A percentile compares a stretch with the other conserved stretches of the same genome.
phyloP scores from a whole-genome alignment of 1,140 invertebrate species.

The Drosophila tani region DNA sequence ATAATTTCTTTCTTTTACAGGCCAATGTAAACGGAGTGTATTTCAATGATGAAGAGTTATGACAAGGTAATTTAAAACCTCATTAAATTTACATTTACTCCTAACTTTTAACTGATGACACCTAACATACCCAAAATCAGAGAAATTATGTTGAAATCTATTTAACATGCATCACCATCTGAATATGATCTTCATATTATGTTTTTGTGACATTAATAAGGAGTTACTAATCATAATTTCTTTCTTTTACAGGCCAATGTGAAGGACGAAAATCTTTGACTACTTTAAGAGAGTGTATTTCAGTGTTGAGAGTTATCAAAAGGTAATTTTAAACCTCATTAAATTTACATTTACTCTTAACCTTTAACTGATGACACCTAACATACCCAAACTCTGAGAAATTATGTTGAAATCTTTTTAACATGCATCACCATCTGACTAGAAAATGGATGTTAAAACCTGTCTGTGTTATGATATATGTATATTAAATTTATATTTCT shows the following conservation, averaged over 20 bases:
- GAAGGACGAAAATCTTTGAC: no score
- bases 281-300: no score
- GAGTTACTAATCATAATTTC: background rate
- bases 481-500: background rate
- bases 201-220: background rate
- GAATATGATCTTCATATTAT: background rate
- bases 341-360: background rate
- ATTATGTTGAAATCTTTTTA: conserved; percentile 52
- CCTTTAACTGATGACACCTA: conserved; percentile 47
- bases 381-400: conserved; percentile 48
- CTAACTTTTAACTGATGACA: no score
- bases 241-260: conserved; percentile 18
- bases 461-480: background rate
- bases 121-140: conserved; percentile 48
- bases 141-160: conserved; percentile 66
- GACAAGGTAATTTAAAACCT: no score
- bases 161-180: conserved; percentile 77
- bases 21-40: no score
- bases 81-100: no score
- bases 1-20: conserved; percentile 17
- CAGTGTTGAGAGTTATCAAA: background rate
- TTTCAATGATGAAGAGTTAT: no score
- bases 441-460: background rate
- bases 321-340: background rate
- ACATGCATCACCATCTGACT: conserved; percentile 73